A percentile compares a stretch with the other conserved stretches of the same genome.
phyloP scores from a whole-genome alignment of 2,113 vertebrate genomes.

The Sylvilagus bachmani region DNA sequence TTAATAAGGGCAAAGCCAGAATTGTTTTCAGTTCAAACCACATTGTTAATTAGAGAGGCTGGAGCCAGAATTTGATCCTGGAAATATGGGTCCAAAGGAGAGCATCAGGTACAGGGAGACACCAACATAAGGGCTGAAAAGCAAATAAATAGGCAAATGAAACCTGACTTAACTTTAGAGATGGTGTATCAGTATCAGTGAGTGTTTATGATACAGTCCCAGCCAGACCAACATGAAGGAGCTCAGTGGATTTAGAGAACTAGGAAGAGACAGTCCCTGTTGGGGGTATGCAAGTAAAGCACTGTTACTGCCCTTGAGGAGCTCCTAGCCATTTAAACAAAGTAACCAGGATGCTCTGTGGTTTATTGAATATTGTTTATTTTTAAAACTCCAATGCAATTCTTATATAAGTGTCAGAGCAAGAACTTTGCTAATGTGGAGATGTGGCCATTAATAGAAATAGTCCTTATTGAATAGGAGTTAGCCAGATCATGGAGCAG shows the following conservation, averaged over 20 bases:
- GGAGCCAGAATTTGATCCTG: neutral
- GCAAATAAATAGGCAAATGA: neutral
- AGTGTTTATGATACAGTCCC: neutral
- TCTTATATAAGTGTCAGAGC: neutral
- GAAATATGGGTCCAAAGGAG: neutral
- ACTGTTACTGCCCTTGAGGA: neutral
- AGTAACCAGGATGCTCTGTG: neutral
- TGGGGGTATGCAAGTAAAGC: neutral
- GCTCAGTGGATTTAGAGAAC: neutral
- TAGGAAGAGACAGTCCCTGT: neutral
- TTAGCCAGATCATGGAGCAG: neutral
- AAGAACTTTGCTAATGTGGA: neutral
- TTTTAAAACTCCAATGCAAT: neutral
- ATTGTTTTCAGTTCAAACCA: neutral
- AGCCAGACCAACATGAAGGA: neutral
- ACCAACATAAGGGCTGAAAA: neutral
- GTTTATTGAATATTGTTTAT: neutral
- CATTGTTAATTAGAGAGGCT: neutral
- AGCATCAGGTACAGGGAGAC: neutral
- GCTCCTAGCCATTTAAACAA: neutral
- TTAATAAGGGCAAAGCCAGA: neutral
- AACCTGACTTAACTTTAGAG: neutral
- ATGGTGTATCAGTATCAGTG: neutral
- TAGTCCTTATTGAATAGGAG: neutral
- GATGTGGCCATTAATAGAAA: neutral